Base-by-base conservation (phyloP, 1,140 invertebrate genomes). In the Drosophila navojoa region DNA sequence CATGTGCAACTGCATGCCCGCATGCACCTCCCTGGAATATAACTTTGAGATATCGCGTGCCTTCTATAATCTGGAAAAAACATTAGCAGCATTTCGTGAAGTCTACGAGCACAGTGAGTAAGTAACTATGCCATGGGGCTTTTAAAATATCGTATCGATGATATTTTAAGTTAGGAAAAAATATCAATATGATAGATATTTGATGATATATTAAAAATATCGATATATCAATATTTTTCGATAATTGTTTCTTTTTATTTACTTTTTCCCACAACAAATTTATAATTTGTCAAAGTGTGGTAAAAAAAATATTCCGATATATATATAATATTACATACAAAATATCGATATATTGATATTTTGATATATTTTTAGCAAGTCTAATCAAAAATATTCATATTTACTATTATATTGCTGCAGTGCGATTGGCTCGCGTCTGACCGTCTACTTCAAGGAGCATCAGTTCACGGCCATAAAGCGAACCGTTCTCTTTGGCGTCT, bases 41-140 rank as follows among this genome's bases (percentile, higher is more conserved):
- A 94, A 95, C 67, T 93, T 94, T 6, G 95, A 95, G 91, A 95
- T 94, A 3, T 95, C 95, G 0, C 93, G 95, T 74, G 94, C 94
- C 19, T 58, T 77, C 42, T 91, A 81, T 49, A 73, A 77, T 5
- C 15, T 87, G 5, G 71, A 44, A 1, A 90, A 84, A 16, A 91
- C 90, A 1, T 62, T 91, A 9, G 16, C 47, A 10, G 87, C 90
- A 1, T 84, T 79, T 7, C 73, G 87, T 0, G 90, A 91, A 7
- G 64, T 5, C 1, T 90, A 90, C 49, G 90, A 91, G 25, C 74
- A 77, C 42, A 53, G 54, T 0, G 90, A 91, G 90, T 91, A 29
- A 80, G 82, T 15, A 16, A 4, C 15, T 16, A 1, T 1, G n/a
- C 0, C n/a, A 44, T 45, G 5, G 19, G 16, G 5, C 19, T 22